A percentile compares a stretch with the other conserved stretches of the same genome.
phyloP scores from a whole-genome alignment of 1,140 invertebrate genomes.

The Myzus persicae region DNA sequence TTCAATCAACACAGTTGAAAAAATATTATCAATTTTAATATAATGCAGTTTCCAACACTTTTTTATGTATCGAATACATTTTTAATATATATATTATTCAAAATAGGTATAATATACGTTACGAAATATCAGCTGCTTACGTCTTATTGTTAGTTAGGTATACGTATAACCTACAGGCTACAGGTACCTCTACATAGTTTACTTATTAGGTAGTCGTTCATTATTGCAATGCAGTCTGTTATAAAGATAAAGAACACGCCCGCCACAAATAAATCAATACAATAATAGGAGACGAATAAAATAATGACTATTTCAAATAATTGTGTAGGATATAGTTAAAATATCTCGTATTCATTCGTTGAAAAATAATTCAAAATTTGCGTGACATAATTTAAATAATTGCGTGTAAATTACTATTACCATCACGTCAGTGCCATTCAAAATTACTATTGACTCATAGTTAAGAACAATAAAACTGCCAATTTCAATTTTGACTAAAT shows the following conservation, averaged over 20 bases:
- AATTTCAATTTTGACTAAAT: not conserved
- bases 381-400: slow-evolving; percentile 23
- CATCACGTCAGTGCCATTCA: too few species aligned
- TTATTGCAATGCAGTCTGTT: not conserved
- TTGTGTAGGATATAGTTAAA: not conserved
- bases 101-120: not conserved
- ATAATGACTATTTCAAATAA: not conserved
- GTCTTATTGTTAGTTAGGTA: not conserved
- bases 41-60: not conserved
- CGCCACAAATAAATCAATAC: not conserved
- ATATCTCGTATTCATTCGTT: not conserved
- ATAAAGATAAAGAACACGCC: not conserved
- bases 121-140: not conserved
- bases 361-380: not conserved
- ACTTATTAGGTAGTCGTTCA: not conserved
- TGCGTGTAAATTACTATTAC: not conserved
- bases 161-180: not conserved
- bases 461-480: not conserved
- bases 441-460: not conserved
- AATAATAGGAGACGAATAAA: not conserved
- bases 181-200: not conserved
- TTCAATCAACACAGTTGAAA: not conserved
- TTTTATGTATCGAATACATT: not conserved
- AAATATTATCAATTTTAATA: not conserved
- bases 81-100: not conserved